Conservation (phyloP, 2,888 invertebrate genomes). For the Buathra laborator region DNA sequence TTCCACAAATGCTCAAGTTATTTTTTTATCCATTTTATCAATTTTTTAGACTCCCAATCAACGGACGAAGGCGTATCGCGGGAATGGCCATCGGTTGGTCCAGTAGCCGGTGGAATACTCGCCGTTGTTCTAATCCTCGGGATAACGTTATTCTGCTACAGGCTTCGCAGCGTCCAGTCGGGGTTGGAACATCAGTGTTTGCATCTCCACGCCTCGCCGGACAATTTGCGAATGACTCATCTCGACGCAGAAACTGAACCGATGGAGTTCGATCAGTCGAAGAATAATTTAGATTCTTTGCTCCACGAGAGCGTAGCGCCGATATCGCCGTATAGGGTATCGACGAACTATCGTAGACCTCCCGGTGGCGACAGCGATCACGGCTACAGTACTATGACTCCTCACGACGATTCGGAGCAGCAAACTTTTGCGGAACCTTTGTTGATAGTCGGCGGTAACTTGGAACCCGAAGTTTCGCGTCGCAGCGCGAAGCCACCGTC, state of each 20-base stretch:
- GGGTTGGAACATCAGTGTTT: constrained; percentile 86
- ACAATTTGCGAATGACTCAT: constrained; percentile 90
- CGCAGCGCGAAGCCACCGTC: constrained; percentile 84
- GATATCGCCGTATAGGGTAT: constrained; percentile 95
- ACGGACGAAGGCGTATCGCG: constrained; percentile 79
- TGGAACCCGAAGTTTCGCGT: constrained; percentile 74
- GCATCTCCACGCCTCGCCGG: constrained; percentile 85
- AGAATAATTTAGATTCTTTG: constrained; percentile 88
- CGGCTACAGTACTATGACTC: constrained; percentile 97
- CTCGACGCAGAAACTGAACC: constrained; percentile 90
- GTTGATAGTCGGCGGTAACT: constrained; percentile 78
- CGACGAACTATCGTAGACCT: constrained; percentile 92
- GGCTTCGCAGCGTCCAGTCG: constrained; percentile 87
- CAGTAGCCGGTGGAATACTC: constrained; percentile 94
- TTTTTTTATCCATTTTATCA: background rate
- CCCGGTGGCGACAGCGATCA: constrained; percentile 95
- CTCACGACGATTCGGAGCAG: constrained; percentile 95
- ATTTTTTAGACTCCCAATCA: constrained; percentile 81
- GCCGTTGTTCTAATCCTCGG: constrained; percentile 93
- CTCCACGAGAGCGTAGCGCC: constrained; percentile 89
- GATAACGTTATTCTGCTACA: constrained; percentile 94
- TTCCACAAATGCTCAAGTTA: background rate
- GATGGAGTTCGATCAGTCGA: constrained; percentile 80
- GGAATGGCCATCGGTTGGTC: constrained; percentile 91
- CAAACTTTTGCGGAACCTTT: constrained; percentile 89